Percentiles rank a stretch among this genome's conserved stretches.
Evolutionary conservation across 1,140 invertebrate species (phyloP).

Genomic region (Caenorhabditis brenneri): DNA sequence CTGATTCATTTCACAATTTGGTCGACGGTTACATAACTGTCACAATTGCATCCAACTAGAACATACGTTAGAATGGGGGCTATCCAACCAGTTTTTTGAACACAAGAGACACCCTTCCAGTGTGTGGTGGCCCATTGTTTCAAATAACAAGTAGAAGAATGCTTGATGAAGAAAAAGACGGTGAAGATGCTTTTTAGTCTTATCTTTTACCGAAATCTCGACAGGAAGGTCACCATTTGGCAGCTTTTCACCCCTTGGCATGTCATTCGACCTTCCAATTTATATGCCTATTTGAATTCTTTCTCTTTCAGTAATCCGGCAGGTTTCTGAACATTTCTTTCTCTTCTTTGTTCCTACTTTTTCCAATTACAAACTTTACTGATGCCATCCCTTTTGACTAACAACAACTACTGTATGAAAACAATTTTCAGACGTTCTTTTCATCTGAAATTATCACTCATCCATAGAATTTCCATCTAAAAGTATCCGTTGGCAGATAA

Average conservation of each 20-base stretch:
- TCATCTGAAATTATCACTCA: no score
- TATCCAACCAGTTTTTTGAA: conserved; percentile 28
- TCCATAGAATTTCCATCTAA: neutral
- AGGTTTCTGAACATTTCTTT: neutral
- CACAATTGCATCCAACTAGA: conserved; percentile 28
- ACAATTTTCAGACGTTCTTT: no score
- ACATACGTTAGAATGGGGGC: neutral
- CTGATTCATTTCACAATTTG: conserved; percentile 40
- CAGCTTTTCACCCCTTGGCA: no score
- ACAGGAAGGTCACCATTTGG: neutral
- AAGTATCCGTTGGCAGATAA: neutral
- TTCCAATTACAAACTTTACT: neutral
- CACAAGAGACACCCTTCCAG: neutral
- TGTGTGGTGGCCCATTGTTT: conserved; percentile 21
- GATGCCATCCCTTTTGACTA: neutral
- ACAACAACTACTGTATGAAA: no score
- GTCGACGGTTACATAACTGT: conserved; percentile 31
- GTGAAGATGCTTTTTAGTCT: neutral
- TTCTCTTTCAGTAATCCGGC: neutral
- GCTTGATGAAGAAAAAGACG: no score
- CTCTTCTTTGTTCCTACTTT: neutral
- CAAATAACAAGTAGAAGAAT: conserved; percentile 5
- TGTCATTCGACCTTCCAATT: neutral
- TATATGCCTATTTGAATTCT: neutral
- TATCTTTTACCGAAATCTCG: conserved; percentile 25